A percentile compares a stretch with the other conserved stretches of the same genome.
Conservation (phyloP, 2,797 vertebrate genomes). For the Taeniopygia guttata region DNA sequence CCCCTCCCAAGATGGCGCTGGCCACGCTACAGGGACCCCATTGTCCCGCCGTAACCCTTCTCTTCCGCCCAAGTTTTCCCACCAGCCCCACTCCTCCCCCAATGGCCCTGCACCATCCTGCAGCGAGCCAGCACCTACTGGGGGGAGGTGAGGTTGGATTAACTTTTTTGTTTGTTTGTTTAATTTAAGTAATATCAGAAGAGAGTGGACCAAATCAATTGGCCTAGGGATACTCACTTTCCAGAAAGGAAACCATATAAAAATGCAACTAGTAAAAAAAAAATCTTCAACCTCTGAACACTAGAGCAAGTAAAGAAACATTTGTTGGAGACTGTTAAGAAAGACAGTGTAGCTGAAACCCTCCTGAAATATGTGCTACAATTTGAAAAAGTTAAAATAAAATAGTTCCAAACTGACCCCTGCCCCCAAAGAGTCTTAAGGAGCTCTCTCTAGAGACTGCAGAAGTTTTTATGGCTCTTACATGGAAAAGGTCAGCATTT, state of each 20-base stretch:
- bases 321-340: background rate
- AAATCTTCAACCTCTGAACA: background rate
- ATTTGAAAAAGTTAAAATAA: background rate
- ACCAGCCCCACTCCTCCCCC: too few relatives aligned
- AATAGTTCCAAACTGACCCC: fast-evolving
- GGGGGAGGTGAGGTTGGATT: too few relatives aligned
- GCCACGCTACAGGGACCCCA: too few relatives aligned
- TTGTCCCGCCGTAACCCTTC: too few relatives aligned
- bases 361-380: background rate
- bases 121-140: too few relatives aligned
- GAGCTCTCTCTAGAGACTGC: background rate
- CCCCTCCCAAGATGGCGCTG: too few relatives aligned
- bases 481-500: background rate
- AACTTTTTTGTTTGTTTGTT: background rate
- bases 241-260: background rate
- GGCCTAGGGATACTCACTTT: background rate
- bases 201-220: background rate
- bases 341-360: background rate
- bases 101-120: too few relatives aligned
- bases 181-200: background rate
- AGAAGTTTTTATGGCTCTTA: background rate
- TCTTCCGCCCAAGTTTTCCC: too few relatives aligned
- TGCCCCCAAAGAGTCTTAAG: background rate
- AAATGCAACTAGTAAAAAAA: background rate
- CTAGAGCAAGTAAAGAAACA: background rate